A percentile compares a stretch with the other conserved stretches of the same genome.
Evolutionary conservation across 2,888 invertebrate species (phyloP).

Genomic region (Pimpla rufipes): DNA sequence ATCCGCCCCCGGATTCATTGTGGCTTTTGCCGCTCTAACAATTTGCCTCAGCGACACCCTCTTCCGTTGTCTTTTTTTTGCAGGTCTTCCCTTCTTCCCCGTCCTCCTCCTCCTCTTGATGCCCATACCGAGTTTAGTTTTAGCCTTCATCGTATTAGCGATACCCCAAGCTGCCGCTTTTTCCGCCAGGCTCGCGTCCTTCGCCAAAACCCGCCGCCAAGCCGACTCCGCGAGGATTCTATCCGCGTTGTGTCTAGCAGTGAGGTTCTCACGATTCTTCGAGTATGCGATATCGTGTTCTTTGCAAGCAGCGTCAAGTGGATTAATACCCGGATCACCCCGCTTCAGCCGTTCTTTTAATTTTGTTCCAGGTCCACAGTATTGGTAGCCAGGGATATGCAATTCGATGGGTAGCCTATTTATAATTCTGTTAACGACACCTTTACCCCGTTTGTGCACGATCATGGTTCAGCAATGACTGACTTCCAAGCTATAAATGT

Average conservation of each 20-base stretch:
- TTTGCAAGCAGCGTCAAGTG: constrained; percentile 59
- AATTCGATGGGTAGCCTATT: constrained; percentile 69
- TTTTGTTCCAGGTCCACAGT: constrained; percentile 77
- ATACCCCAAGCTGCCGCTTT: constrained; percentile 76
- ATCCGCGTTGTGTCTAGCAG: constrained; percentile 79
- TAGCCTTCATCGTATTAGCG: constrained; percentile 77
- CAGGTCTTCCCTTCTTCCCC: constrained; percentile 34
- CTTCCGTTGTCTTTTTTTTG: no score
- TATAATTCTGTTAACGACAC: constrained; percentile 64
- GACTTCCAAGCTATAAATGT: no score
- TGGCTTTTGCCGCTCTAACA: constrained; percentile 40
- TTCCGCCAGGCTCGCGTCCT: constrained; percentile 77
- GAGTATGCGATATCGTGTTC: neutral
- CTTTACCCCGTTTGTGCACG: no score
- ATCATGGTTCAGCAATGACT: no score
- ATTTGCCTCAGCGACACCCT: constrained; percentile 34
- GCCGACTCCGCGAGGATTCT: constrained; percentile 76
- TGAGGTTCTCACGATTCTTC: constrained; percentile 53
- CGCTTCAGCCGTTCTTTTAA: constrained; percentile 65
- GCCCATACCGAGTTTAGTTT: constrained; percentile 76
- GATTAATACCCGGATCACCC: constrained; percentile 72
- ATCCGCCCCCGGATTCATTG: neutral
- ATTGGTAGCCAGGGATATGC: constrained; percentile 74
- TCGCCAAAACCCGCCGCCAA: constrained; percentile 74
- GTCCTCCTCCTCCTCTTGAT: constrained; percentile 27